These are phyloP conservation scores for Periplaneta americana DNA, from an alignment of 1,140 invertebrate genomes.

Conservation along the genomic window DNA sequence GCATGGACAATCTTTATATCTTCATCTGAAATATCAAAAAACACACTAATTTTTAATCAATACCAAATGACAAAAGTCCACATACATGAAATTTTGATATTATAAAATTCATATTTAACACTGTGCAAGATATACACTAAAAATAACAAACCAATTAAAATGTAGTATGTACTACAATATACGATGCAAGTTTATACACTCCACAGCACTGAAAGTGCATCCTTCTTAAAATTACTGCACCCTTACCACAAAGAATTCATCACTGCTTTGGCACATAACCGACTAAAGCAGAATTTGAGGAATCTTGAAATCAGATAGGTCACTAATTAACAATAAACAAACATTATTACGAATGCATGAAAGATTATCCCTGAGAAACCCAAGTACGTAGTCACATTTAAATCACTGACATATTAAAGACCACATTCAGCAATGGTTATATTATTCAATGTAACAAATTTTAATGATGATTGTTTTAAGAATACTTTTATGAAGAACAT, in stretches of 20 bases:
- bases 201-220: background rate
- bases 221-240: background rate
- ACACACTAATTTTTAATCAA: background rate
- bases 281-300: background rate
- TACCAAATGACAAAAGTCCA: background rate
- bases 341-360: background rate
- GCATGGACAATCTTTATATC: background rate
- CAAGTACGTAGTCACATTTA: background rate
- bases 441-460: background rate
- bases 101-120: conserved; percentile 6
- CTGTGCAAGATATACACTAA: conserved; percentile 3
- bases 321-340: background rate
- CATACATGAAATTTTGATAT: background rate
- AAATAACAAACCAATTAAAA: conserved; percentile 10
- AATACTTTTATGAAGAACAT: background rate
- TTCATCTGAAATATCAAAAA: background rate
- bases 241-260: background rate
- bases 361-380: background rate
- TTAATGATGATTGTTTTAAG: too few species aligned
- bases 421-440: background rate
- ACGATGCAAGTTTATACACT: conserved; percentile 9
- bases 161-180: background rate
- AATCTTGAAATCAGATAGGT: background rate
- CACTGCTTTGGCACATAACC: background rate
- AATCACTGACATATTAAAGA: background rate